A percentile compares a stretch with the other conserved stretches of the same genome.
These are phyloP conservation scores for Semotilus atromaculatus DNA, from an alignment of 2,797 vertebrate genomes.

Conservation along the genomic window DNA sequence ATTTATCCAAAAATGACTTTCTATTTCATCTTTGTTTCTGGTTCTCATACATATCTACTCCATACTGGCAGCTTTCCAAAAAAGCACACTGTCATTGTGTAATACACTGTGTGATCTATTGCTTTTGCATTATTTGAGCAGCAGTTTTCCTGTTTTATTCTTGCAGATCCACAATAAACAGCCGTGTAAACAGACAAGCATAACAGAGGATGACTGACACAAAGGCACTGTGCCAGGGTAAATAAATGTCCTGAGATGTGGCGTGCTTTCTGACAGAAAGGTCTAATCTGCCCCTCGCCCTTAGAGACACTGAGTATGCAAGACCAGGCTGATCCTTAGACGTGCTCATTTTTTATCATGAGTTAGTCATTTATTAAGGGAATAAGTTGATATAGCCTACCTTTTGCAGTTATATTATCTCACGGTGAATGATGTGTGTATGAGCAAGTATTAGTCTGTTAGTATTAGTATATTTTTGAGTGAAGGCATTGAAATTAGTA, in stretches of 20 bases:
- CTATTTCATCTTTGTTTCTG: not conserved
- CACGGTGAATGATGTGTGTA: not conserved
- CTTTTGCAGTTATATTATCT: not conserved
- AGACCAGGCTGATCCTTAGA: not conserved
- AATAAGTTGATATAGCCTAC: not conserved
- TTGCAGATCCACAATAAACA: conserved; percentile 48
- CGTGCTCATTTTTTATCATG: conserved; percentile 7
- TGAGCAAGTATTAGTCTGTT: not conserved
- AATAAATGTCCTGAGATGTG: conserved; percentile 48
- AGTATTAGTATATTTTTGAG: not conserved
- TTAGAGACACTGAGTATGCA: conserved; percentile 1
- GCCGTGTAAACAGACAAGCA: conserved; percentile 59
- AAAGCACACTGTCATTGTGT: conserved; percentile 5
- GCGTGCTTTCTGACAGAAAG: conserved; percentile 33
- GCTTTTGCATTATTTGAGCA: conserved; percentile 8
- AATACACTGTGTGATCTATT: conserved; percentile 13
- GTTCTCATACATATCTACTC: not conserved
- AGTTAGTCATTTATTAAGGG: not conserved
- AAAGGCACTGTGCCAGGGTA: conserved; percentile 36
- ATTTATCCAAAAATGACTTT: not conserved
- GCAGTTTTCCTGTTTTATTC: conserved; percentile 30
- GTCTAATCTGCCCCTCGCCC: conserved; percentile 23
- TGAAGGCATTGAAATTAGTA: not conserved
- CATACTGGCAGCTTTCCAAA: conserved; percentile 16
- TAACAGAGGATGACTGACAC: conserved; percentile 11